phyloP scores from a whole-genome alignment of 2,113 vertebrate genomes.

The Myocastor coypus region DNA sequence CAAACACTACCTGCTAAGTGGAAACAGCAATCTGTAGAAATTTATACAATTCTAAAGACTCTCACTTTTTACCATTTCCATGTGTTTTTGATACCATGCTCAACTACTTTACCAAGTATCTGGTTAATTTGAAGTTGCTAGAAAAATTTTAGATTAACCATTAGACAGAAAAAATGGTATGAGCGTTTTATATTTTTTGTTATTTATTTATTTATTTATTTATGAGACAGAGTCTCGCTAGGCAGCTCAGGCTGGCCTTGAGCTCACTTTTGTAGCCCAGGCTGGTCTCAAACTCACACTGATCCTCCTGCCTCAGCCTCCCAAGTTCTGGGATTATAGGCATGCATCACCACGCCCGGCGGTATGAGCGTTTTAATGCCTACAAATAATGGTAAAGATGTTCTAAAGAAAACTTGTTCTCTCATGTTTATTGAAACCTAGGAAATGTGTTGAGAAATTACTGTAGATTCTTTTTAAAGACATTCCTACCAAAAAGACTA shows the following conservation, averaged over 20 bases:
- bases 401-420: conserved; percentile 21
- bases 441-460: background rate
- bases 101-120: conserved; percentile 2
- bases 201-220: too few relatives aligned
- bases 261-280: too few relatives aligned
- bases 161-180: background rate
- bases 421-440: conserved; percentile 24
- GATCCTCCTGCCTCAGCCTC: too few relatives aligned
- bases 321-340: too few relatives aligned
- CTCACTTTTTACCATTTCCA: background rate
- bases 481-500: background rate
- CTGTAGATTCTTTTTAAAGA: conserved; percentile 12
- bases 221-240: too few relatives aligned
- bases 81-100: background rate
- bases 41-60: background rate
- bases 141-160: conserved; percentile 31
- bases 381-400: conserved; percentile 28
- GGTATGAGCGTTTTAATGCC: background rate
- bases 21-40: background rate
- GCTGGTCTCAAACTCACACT: too few relatives aligned
- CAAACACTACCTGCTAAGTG: conserved; percentile 11
- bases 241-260: too few relatives aligned
- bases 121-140: conserved; percentile 25
- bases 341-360: too few relatives aligned
- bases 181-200: conserved; percentile 29